Base-by-base conservation (phyloP, 2,797 vertebrate species). In the Helostoma temminkii region DNA sequence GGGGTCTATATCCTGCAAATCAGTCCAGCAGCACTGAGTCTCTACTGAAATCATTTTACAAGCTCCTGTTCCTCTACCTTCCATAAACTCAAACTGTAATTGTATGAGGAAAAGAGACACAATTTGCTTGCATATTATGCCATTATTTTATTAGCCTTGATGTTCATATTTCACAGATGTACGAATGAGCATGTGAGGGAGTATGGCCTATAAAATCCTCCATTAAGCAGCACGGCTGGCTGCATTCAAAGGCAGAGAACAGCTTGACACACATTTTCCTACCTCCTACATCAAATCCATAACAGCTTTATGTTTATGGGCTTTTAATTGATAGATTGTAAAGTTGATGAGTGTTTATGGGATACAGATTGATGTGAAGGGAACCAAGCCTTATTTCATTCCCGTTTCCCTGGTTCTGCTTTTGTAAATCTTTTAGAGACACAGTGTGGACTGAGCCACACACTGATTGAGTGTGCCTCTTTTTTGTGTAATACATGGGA, bases 241-340 rank as follows among this genome's bases (percentile, higher is more conserved):
- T 82, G 56, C 69, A 36, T 83, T 79, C 57, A 60, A 59, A 82
- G 81, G 59, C 77, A 60, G 66, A 58, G 66, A 85, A 76, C 84
- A 86, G 81, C 74, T 90, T 74, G 42, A 66, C 66, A 48, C 72
- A 69, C 19, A 61, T 61, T 74, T 62, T 47, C 60, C 50, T 14
- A 34, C 71, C 63, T 67, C 74, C 64, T 64, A 49, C 71, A 43
- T 71, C 70, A 66, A 59, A 88, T 73, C 82, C 58, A 74, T 67
- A 83, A 68, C 72, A 66, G 81, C 75, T 71, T 82, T 71, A 82
- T 84, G 85, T 92, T 93, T 91, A 93, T 83, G 74, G 76, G 68
- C 43, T 65, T 91, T 89, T 92, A 93, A 91, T 91, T 89, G 87
- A 86, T 83, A 66, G 84, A 84, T 78, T 81, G 80, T 93, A 88